Conservation (phyloP, 2,888 invertebrate species). For the Nemotelus nigrinus region DNA sequence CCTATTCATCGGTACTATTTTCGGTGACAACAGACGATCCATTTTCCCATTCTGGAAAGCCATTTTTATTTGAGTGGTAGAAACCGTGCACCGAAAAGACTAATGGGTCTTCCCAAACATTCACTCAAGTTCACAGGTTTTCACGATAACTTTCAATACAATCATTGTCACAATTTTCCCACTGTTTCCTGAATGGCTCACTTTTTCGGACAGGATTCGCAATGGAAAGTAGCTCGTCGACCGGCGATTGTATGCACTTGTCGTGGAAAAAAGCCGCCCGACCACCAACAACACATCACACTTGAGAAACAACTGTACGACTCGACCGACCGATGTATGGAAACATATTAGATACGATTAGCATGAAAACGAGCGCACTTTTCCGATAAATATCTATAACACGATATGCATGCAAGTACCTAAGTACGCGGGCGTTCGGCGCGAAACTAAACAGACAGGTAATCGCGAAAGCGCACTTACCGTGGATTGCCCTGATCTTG, state of each 20-base stretch:
- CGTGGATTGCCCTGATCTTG: constrained; percentile 22
- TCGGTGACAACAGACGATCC: constrained; percentile 45
- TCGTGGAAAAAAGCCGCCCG: neutral
- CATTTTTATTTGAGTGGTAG: constrained; percentile 9
- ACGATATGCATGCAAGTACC: constrained; percentile 11
- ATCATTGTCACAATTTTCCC: neutral
- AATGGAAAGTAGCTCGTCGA: no score
- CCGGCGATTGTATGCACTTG: no score
- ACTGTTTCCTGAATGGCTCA: neutral
- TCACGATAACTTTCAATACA: neutral
- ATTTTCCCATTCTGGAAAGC: constrained; percentile 29
- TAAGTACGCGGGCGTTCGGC: constrained; percentile 31
- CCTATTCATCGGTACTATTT: constrained; percentile 44
- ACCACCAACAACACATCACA: neutral
- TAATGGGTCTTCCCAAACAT: neutral
- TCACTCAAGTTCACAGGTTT: no score
- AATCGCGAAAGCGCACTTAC: constrained; percentile 29
- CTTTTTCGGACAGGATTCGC: no score
- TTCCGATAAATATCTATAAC: constrained; percentile 30
- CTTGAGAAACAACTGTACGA: neutral
- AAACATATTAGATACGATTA: neutral
- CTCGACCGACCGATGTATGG: neutral
- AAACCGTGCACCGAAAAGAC: neutral
- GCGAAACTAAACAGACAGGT: constrained; percentile 33
- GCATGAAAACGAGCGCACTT: constrained; percentile 34